Conservation (phyloP, 2,888 invertebrate species). For the Aphodius granarius region DNA sequence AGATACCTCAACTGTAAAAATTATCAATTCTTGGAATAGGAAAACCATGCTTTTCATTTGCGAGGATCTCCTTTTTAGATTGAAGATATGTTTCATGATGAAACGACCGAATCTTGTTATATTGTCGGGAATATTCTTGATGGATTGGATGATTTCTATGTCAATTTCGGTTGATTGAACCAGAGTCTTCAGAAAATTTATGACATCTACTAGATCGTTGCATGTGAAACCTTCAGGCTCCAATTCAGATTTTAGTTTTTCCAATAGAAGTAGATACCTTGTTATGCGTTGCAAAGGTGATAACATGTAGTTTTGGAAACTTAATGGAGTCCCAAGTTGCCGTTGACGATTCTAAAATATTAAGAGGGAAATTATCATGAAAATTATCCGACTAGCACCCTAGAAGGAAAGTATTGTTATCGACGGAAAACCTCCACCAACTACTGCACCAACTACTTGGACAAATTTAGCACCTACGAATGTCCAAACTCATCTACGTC, state of each 20-base stretch:
- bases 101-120: slow-evolving; percentile 42
- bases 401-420: too few relatives aligned
- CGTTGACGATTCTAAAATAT: slow-evolving; percentile 51
- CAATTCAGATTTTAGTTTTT: slow-evolving; percentile 43
- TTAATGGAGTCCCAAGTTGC: slow-evolving; percentile 45
- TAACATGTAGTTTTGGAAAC: slow-evolving; percentile 45
- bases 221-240: slow-evolving; percentile 48
- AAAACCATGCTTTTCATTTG: slow-evolving; percentile 44
- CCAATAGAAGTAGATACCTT: slow-evolving; percentile 45
- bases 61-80: slow-evolving; percentile 36
- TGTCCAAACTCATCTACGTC: too few relatives aligned
- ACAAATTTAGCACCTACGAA: too few relatives aligned
- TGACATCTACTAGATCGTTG: slow-evolving; percentile 33
- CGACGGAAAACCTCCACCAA: too few relatives aligned
- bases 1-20: slow-evolving; percentile 39
- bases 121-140: slow-evolving; percentile 49
- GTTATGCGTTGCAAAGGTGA: slow-evolving; percentile 48
- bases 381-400: too few relatives aligned
- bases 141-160: slow-evolving; percentile 45
- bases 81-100: slow-evolving; percentile 44
- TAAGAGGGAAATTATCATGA: background rate
- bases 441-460: too few relatives aligned
- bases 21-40: slow-evolving; percentile 44
- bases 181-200: slow-evolving; percentile 41
- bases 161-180: slow-evolving; percentile 46